These are phyloP conservation scores for Microplitis demolitor DNA, from an alignment of 1,140 invertebrate species.

Conservation along the genomic window DNA sequence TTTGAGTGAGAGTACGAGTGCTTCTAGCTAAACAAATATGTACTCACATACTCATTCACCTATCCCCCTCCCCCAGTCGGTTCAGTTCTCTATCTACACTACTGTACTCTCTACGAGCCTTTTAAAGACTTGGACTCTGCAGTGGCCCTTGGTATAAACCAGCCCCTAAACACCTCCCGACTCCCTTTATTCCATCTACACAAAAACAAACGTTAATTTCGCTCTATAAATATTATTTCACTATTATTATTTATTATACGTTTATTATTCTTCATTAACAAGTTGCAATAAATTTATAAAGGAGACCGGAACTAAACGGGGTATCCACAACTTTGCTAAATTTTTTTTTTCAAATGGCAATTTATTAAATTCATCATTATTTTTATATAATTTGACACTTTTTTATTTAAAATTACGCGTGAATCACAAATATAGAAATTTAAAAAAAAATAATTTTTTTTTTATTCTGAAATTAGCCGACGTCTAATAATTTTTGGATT, in stretches of 20 bases:
- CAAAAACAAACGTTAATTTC: not conserved
- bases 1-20: constrained; percentile 46
- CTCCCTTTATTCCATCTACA: not conserved
- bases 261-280: no score
- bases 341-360: no score
- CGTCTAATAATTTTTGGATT: no score
- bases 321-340: no score
- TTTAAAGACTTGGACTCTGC: constrained; percentile 56
- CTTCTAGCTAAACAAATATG: constrained; percentile 62
- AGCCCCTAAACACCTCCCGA: not conserved
- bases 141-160: constrained; percentile 9
- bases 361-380: no score
- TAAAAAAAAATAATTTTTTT: no score
- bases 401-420: no score
- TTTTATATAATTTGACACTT: no score
- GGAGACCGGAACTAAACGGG: no score
- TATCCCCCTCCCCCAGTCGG: constrained; percentile 40
- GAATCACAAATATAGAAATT: no score
- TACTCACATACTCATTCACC: constrained; percentile 60
- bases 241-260: not conserved
- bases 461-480: no score
- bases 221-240: not conserved
- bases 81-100: constrained; percentile 22
- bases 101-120: constrained; percentile 45
- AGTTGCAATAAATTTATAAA: no score